Evolutionary conservation across 2,113 vertebrate genomes (phyloP).

Genomic region (Haplochromis burtoni): DNA sequence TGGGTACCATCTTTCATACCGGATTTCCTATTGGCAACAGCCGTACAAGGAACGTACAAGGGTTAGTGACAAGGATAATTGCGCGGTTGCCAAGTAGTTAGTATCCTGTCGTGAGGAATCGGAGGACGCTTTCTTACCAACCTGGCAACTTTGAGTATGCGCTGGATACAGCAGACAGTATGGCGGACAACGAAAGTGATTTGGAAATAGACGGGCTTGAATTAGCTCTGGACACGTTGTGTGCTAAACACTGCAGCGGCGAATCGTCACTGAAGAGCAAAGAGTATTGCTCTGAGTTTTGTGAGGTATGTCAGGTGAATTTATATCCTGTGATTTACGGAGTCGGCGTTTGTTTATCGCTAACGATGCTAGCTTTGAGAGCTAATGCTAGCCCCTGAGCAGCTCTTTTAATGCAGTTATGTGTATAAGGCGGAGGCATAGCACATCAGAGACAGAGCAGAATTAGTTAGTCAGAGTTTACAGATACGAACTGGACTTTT

Average conservation of each 20-base stretch:
- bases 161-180: conserved; percentile 83
- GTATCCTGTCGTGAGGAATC: not conserved
- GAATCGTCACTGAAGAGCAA: conserved; percentile 71
- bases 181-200: conserved; percentile 96
- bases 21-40: not conserved
- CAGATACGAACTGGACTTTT: too few species aligned
- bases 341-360: conserved; percentile 19
- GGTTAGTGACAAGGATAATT: not conserved
- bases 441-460: not conserved
- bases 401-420: not conserved
- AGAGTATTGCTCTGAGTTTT: conserved; percentile 86
- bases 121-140: not conserved
- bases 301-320: conserved; percentile 74
- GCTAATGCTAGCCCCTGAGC: conserved; percentile 32
- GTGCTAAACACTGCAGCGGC: conserved; percentile 47
- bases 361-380: not conserved
- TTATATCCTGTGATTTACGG: not conserved
- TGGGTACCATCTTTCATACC: not conserved
- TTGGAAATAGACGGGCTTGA: conserved; percentile 88
- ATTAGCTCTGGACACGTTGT: conserved; percentile 79
- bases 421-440: not conserved
- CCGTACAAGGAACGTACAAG: not conserved
- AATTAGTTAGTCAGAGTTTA: too few species aligned
- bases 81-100: conserved; percentile 44
- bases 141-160: conserved; percentile 64